phyloP scores from a whole-genome alignment of 1,140 invertebrate species.

The Parasteatoda tepidariorum region DNA sequence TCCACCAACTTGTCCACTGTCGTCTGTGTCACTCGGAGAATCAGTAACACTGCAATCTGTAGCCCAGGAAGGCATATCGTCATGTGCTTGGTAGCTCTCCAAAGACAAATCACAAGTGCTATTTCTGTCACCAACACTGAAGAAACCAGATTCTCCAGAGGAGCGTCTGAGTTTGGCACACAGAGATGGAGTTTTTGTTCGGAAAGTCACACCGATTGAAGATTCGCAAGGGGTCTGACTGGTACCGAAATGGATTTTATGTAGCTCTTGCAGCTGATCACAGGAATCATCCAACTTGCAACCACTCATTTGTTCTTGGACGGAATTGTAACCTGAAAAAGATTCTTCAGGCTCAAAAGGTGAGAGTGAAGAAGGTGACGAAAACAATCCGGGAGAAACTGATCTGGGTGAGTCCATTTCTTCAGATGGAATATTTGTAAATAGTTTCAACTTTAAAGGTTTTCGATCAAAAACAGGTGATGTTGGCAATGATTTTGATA shows the following conservation, averaged over 20 bases:
- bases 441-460: slow-evolving; percentile 59
- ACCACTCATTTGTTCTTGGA: slow-evolving; percentile 54
- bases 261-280: background rate
- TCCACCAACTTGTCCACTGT: background rate
- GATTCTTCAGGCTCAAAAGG: slow-evolving; percentile 44
- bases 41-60: slow-evolving; percentile 34
- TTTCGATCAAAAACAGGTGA: slow-evolving; percentile 45
- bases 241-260: background rate
- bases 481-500: slow-evolving; percentile 47
- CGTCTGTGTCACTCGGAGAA: background rate
- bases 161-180: slow-evolving; percentile 75
- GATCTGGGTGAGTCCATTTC: slow-evolving; percentile 42
- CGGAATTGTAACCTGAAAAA: slow-evolving; percentile 33
- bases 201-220: background rate
- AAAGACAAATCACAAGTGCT: slow-evolving; percentile 65
- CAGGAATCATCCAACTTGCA: slow-evolving; percentile 39
- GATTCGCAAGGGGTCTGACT: slow-evolving; percentile 5
- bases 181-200: slow-evolving; percentile 61
- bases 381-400: slow-evolving; percentile 27
- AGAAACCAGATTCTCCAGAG: slow-evolving; percentile 90
- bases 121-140: slow-evolving; percentile 79
- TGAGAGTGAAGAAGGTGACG: slow-evolving; percentile 32
- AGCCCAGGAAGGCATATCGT: slow-evolving; percentile 38
- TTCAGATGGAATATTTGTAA: slow-evolving; percentile 46
- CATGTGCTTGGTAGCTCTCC: slow-evolving; percentile 27